These are phyloP conservation scores for Zaprionus lineosus DNA, from an alignment of 2,888 invertebrate species.

Conservation along the genomic window DNA sequence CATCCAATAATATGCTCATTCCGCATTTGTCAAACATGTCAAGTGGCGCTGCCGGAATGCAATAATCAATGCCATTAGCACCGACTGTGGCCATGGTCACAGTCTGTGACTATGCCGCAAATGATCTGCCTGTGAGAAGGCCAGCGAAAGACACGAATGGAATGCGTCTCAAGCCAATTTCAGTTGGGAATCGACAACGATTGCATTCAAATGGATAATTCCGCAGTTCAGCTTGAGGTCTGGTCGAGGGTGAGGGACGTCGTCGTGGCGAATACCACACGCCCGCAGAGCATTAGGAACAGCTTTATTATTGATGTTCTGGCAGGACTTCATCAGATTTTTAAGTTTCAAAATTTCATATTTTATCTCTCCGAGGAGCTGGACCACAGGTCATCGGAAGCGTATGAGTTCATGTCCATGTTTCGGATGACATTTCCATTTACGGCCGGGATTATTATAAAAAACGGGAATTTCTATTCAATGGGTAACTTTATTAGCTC, in stretches of 20 bases:
- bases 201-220: slow-evolving; percentile 41
- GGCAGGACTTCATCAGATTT: slow-evolving; percentile 41
- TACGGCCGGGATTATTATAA: slow-evolving; percentile 54
- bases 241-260: not conserved
- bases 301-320: slow-evolving; percentile 58
- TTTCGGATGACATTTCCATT: slow-evolving; percentile 58
- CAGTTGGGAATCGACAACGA: slow-evolving; percentile 44
- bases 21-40: slow-evolving; percentile 18
- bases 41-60: slow-evolving; percentile 18
- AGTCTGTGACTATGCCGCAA: not conserved
- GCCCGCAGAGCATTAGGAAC: slow-evolving; percentile 39
- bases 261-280: not conserved
- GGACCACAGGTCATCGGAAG: slow-evolving; percentile 28
- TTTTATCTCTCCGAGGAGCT: slow-evolving; percentile 72
- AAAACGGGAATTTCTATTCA: slow-evolving; percentile 14
- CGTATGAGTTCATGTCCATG: slow-evolving; percentile 49
- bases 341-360: slow-evolving; percentile 67
- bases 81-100: not conserved
- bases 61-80: slow-evolving; percentile 18
- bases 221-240: not conserved
- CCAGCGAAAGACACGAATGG: slow-evolving; percentile 24
- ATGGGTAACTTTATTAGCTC: slow-evolving; percentile 65
- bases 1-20: slow-evolving; percentile 25
- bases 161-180: slow-evolving; percentile 9
- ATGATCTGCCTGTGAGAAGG: too few relatives aligned